Percentiles rank a stretch among this genome's conserved stretches.
Evolutionary conservation across 2,888 invertebrate species (phyloP).

Genomic region (Eilema griseolum): DNA sequence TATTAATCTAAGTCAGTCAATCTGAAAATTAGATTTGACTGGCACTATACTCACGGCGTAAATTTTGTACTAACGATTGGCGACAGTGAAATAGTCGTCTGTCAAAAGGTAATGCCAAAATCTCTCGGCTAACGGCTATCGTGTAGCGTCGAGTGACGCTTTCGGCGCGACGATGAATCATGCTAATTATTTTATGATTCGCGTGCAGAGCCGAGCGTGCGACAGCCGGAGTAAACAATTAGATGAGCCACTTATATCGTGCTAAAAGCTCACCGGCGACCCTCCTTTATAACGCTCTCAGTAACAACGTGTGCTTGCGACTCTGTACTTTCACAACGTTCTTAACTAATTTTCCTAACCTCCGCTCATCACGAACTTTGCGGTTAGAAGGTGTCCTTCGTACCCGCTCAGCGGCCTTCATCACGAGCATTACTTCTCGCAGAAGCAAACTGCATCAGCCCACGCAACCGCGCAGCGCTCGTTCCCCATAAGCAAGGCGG

Average conservation of each 20-base stretch:
- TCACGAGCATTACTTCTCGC: too few relatives aligned
- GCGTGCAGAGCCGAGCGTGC: slow-evolving; percentile 50
- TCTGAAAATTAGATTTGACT: slow-evolving; percentile 60
- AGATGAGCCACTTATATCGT: slow-evolving; percentile 49
- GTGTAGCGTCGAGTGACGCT: slow-evolving; percentile 71
- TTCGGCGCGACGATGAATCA: slow-evolving; percentile 79
- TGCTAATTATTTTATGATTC: slow-evolving; percentile 81
- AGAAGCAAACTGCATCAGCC: too few relatives aligned
- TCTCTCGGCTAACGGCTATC: slow-evolving; percentile 67
- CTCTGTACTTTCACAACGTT: too few relatives aligned
- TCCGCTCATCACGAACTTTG: too few relatives aligned
- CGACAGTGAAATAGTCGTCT: slow-evolving; percentile 83
- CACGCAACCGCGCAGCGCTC: too few relatives aligned
- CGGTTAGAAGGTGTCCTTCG: too few relatives aligned
- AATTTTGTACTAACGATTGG: slow-evolving; percentile 79
- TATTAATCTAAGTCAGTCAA: slow-evolving; percentile 54
- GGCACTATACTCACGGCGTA: slow-evolving; percentile 70
- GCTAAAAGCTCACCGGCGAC: slow-evolving; percentile 30
- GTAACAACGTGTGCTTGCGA: background rate
- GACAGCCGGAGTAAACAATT: slow-evolving; percentile 67
- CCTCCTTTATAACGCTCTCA: slow-evolving; percentile 14
- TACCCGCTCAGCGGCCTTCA: too few relatives aligned
- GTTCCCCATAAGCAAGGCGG: too few relatives aligned
- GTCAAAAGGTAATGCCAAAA: slow-evolving; percentile 84
- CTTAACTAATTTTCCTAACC: too few relatives aligned